These are phyloP conservation scores for Deladenus siricidicola DNA, from an alignment of 2,888 invertebrate genomes.

Conservation along the genomic window DNA sequence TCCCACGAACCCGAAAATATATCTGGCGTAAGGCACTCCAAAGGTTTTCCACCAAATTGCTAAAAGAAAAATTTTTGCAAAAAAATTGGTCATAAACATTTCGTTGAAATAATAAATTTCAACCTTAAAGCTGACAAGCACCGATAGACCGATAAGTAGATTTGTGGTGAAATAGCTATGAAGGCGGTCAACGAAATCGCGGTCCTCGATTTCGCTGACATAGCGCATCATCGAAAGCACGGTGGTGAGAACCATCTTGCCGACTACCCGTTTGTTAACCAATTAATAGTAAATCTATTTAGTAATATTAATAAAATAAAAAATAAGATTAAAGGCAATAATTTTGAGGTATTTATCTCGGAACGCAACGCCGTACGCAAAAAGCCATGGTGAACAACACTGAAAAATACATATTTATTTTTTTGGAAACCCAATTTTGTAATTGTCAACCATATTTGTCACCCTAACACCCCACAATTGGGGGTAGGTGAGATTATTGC, in stretches of 20 bases:
- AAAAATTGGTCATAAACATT: background rate
- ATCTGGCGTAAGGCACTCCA: conserved; percentile 50
- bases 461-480: no score
- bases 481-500: no score
- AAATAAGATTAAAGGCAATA: no score
- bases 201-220: conserved; percentile 47
- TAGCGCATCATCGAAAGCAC: conserved; percentile 51
- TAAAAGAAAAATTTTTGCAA: conserved; percentile 20
- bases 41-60: conserved; percentile 52
- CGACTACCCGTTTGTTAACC: no score
- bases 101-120: background rate
- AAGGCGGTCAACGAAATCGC: conserved; percentile 50
- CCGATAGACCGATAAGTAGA: conserved; percentile 45
- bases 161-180: conserved; percentile 51
- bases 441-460: no score
- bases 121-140: conserved; percentile 51
- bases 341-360: no score
- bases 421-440: no score
- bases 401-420: no score
- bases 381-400: no score
- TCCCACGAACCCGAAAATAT: conserved; percentile 49
- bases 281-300: no score
- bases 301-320: no score
- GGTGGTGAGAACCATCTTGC: background rate
- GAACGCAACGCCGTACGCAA: no score